Conservation (phyloP, 2,113 vertebrate species). For the Nibea coibor region DNA sequence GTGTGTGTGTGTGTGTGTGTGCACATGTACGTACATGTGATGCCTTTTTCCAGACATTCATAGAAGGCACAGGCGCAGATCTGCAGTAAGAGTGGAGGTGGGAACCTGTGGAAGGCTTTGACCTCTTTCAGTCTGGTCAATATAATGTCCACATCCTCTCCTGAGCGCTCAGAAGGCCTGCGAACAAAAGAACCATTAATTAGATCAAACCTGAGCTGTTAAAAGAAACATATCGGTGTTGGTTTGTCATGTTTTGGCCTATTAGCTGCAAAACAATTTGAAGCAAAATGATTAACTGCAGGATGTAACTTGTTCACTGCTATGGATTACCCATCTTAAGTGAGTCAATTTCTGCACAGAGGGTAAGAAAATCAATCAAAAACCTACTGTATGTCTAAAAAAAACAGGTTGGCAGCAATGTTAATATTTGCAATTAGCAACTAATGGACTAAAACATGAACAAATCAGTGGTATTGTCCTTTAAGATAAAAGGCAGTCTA, state of each 20-base stretch:
- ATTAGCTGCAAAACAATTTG: not conserved
- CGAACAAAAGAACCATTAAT: constrained; percentile 12
- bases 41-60: constrained; percentile 96
- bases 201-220: not conserved
- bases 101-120: constrained; percentile 97
- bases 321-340: constrained; percentile 24
- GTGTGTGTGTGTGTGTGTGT: not conserved
- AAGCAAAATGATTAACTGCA: not conserved
- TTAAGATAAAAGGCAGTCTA: constrained; percentile 13
- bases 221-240: not conserved
- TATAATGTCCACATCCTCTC: constrained; percentile 98
- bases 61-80: constrained; percentile 97
- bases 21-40: constrained; percentile 87
- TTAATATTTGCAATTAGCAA: constrained; percentile 23
- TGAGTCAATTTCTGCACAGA: not conserved
- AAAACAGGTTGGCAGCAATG: not conserved
- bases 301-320: constrained; percentile 20
- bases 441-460: constrained; percentile 6
- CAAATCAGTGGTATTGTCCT: not conserved
- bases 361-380: constrained; percentile 34
- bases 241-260: not conserved
- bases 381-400: not conserved
- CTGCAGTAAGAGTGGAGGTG: constrained; percentile 94
- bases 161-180: constrained; percentile 94
- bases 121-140: constrained; percentile 94